Evolutionary conservation across 1,140 invertebrate species (phyloP).

Genomic region (Chelonus insularis): DNA sequence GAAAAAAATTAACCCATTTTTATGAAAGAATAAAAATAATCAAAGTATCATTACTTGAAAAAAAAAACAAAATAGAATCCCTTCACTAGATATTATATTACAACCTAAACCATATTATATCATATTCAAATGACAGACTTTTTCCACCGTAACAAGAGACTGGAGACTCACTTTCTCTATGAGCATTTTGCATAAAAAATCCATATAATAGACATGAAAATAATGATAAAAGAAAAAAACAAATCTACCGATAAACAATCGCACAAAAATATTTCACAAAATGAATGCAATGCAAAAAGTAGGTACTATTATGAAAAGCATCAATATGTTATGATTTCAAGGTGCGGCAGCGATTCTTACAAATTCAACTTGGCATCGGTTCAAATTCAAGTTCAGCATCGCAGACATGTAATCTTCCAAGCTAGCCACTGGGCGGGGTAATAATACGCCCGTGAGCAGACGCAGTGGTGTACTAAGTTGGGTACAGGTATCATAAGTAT

Average conservation of each 20-base stretch:
- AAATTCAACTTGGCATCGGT: conserved; percentile 9
- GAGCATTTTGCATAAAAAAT: too few relatives aligned
- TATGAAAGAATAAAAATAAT: too few relatives aligned
- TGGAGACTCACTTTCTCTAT: too few relatives aligned
- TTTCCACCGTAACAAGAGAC: too few relatives aligned
- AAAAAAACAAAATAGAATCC: too few relatives aligned
- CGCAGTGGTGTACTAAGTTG: conserved; percentile 39
- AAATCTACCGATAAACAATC: neutral
- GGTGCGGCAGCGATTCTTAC: conserved; percentile 1
- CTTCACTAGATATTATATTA: too few relatives aligned
- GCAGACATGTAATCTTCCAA: conserved; percentile 57
- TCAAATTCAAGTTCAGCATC: conserved; percentile 17
- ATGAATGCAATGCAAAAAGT: neutral
- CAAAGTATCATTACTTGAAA: too few relatives aligned
- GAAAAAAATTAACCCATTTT: too few relatives aligned
- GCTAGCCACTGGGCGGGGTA: conserved; percentile 59
- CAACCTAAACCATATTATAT: too few relatives aligned
- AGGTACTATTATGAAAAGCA: neutral
- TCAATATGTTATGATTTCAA: neutral
- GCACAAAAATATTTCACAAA: neutral
- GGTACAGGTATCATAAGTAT: conserved; percentile 9
- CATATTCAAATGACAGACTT: too few relatives aligned
- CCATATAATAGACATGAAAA: too few relatives aligned
- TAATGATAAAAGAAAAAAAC: too few relatives aligned
- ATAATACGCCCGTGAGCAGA: conserved; percentile 52